phyloP scores from a whole-genome alignment of 1,140 invertebrate genomes.

The Pseudomyrmex flavicornis region DNA sequence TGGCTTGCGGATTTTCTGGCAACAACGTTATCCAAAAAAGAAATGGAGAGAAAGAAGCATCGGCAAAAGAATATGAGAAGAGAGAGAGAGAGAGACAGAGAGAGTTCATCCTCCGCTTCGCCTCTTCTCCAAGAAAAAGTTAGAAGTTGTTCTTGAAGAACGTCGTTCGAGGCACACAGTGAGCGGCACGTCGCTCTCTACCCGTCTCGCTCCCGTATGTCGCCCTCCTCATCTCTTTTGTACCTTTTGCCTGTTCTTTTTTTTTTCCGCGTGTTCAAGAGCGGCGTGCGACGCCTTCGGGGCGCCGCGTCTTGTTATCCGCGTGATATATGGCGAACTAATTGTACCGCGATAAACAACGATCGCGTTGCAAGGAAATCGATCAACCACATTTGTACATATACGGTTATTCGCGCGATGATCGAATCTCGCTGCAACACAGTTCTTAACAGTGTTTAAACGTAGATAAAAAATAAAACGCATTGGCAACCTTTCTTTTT shows the following conservation, averaged over 20 bases:
- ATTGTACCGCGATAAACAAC: conserved; percentile 83
- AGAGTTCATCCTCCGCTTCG: conserved; percentile 72
- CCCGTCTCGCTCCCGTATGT: conserved; percentile 62
- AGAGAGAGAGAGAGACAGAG: conserved; percentile 48
- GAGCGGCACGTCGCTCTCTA: conserved; percentile 65
- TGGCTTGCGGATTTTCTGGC: conserved; percentile 74
- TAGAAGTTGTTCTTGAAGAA: conserved; percentile 73
- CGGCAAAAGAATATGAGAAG: conserved; percentile 37
- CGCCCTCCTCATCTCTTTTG: conserved; percentile 43
- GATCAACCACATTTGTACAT: conserved; percentile 32
- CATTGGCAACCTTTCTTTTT: too few relatives aligned
- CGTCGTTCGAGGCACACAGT: conserved; percentile 63
- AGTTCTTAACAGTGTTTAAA: too few relatives aligned
- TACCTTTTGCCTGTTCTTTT: conserved; percentile 29
- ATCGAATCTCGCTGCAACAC: conserved; percentile 47
- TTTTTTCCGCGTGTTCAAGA: conserved; percentile 69
- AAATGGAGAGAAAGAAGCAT: conserved; percentile 59
- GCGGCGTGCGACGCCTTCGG: conserved; percentile 82
- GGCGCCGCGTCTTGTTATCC: conserved; percentile 85
- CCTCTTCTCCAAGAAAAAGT: conserved; percentile 69
- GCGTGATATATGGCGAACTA: conserved; percentile 83
- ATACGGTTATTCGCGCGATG: conserved; percentile 15
- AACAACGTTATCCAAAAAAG: conserved; percentile 51
- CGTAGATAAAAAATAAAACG: too few relatives aligned
- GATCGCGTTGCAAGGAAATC: conserved; percentile 70